These are phyloP conservation scores for Drosophila dives DNA, from an alignment of 2,888 invertebrate species.

Conservation along the genomic window DNA sequence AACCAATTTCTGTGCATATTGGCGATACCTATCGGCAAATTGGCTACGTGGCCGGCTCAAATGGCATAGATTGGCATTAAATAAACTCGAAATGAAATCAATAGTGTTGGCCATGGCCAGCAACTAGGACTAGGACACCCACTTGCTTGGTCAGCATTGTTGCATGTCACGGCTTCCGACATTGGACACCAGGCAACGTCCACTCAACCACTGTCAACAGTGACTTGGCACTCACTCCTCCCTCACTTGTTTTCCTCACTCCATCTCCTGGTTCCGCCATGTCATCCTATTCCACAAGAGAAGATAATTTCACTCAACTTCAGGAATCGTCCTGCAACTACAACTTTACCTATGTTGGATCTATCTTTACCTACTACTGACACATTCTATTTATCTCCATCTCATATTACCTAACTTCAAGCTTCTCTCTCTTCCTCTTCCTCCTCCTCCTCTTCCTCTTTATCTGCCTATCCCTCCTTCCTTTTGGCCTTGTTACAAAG, in stretches of 20 bases:
- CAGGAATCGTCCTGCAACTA: slow-evolving; percentile 16
- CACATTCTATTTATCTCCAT: slow-evolving; percentile 28
- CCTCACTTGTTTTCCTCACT: not conserved
- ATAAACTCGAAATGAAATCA: slow-evolving; percentile 60
- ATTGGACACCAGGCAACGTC: slow-evolving; percentile 57
- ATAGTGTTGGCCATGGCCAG: slow-evolving; percentile 32
- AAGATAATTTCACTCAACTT: slow-evolving; percentile 65
- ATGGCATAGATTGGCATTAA: slow-evolving; percentile 63
- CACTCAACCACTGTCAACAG: slow-evolving; percentile 33
- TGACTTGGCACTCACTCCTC: slow-evolving; percentile 26
- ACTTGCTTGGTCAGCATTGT: slow-evolving; percentile 65
- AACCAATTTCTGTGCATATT: slow-evolving; percentile 40
- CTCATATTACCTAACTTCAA: slow-evolving; percentile 1
- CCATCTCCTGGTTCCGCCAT: slow-evolving; percentile 1
- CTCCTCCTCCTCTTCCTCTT: not conserved
- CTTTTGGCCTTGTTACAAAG: slow-evolving; percentile 41
- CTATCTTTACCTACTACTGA: slow-evolving; percentile 34
- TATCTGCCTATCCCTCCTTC: slow-evolving; percentile 6
- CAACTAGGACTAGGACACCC: slow-evolving; percentile 13
- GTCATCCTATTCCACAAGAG: slow-evolving; percentile 31
- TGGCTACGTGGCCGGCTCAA: slow-evolving; percentile 70
- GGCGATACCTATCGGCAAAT: slow-evolving; percentile 58
- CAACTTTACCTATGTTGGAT: slow-evolving; percentile 1
- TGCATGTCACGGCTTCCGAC: slow-evolving; percentile 64
- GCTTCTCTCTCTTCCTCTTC: slow-evolving; percentile 5